Evolutionary conservation across 2,888 invertebrate species (phyloP), one percentile per base, ranked within the genome.

Genomic region (Melangyna quadrimaculata): DNA sequence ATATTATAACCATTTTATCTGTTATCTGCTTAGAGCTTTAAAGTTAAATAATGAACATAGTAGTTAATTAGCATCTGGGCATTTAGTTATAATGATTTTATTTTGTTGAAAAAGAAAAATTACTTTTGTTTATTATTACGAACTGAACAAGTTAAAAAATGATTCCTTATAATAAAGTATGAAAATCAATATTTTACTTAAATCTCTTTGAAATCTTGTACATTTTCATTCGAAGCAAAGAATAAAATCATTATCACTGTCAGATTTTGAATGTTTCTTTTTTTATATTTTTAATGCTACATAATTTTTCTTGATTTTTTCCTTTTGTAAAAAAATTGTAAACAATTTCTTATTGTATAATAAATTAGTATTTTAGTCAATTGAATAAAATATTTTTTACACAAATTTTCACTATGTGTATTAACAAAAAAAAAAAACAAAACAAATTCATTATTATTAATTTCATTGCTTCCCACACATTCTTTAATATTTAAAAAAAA

Each of bases 301-400:
- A 63, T 29, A 51, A 63, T 22, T 63, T 61, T 48, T 6, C 12
- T 59, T 51, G 14, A 24, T 53, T 29, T 22, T 65, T 48, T 29
- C 37, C 40, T 24, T 55, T 24, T 24, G 14, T 24, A 43, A 67
- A 45, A 37, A 59, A 53, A 40, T 40, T 70, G 70, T 55, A 55
- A 37, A 70, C 19, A 37, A 51, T 37, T 43, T 61, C 67, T 67
- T 69, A 69, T 43, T 51, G 57, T 69, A 79, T 59, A 79, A 79
- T 73, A 79, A 79, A 73, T 73, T 61, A 78, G 24, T 32, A 4
- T 17, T 55, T 65, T 55, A 73, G 79, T 61, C 59, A 61, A 55
- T 67, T 70, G 32, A 63, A 70, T 63, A 74, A 45, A 63, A 57
- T 35, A 55, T 61, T 35, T 69, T n/a, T 48, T 59, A 67, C 59